Percentiles rank a stretch among this genome's conserved stretches.
phyloP scores from a whole-genome alignment of 2,797 vertebrate genomes.

The Mionectes olivaceus region DNA sequence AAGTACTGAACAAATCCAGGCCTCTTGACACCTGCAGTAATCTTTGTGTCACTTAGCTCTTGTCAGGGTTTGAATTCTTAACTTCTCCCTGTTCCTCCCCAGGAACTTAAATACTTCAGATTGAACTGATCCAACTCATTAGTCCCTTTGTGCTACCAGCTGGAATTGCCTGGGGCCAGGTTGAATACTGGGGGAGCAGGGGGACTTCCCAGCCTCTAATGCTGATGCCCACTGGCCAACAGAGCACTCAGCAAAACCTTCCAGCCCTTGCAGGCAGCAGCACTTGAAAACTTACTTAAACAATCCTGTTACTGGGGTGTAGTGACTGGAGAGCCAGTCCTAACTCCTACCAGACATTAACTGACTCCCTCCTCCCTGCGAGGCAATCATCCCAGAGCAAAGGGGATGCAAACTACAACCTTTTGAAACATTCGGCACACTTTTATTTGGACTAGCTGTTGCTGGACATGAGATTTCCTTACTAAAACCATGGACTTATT shows the following conservation, averaged over 20 bases:
- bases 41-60: not conserved
- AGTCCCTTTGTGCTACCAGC: not conserved
- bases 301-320: not conserved
- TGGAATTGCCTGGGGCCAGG: not conserved
- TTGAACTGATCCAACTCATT: not conserved
- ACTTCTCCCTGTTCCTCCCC: not conserved
- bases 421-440: not conserved
- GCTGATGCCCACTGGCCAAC: not conserved
- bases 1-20: constrained; percentile 12
- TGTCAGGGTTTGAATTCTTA: constrained; percentile 4
- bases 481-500: not conserved
- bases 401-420: not conserved
- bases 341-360: not conserved
- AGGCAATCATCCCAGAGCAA: not conserved
- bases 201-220: not conserved
- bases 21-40: constrained; percentile 15
- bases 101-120: not conserved
- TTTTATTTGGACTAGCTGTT: not conserved
- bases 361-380: not conserved
- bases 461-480: not conserved
- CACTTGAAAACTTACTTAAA: not conserved
- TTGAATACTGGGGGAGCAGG: not conserved
- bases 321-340: not conserved
- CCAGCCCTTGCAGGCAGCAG: not conserved
- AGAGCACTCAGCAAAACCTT: not conserved